Percentiles rank a stretch among this genome's conserved stretches.
phyloP scores from a whole-genome alignment of 2,888 invertebrate genomes.

The Dynastes tityus region DNA sequence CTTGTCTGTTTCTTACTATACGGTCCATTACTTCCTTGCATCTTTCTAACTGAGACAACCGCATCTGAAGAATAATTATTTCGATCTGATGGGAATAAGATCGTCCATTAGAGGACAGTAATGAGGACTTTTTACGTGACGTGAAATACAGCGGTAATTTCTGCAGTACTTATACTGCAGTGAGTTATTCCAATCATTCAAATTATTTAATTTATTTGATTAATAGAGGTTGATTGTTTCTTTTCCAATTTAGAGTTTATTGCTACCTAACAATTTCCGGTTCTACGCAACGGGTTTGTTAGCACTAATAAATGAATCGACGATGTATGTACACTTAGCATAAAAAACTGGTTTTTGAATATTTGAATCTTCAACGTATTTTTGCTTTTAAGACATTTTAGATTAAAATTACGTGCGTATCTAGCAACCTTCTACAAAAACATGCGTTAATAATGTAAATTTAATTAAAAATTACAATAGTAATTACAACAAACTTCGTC shows the following conservation, averaged over 20 bases:
- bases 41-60: constrained; percentile 17
- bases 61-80: constrained; percentile 22
- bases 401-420: too few relatives aligned
- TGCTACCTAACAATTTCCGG: background rate
- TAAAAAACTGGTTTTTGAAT: too few relatives aligned
- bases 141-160: background rate
- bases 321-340: too few relatives aligned
- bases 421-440: too few relatives aligned
- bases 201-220: background rate
- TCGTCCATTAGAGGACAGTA: background rate
- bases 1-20: background rate
- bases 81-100: constrained; percentile 19
- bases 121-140: background rate
- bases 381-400: too few relatives aligned
- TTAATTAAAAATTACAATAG: too few relatives aligned
- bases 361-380: too few relatives aligned
- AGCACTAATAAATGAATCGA: background rate
- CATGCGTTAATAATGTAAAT: too few relatives aligned
- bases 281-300: background rate
- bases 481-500: too few relatives aligned
- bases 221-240: background rate
- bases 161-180: background rate
- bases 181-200: background rate
- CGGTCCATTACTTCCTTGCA: constrained; percentile 17
- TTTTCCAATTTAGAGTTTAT: background rate